Percentiles rank a stretch among this genome's conserved stretches.
Evolutionary conservation across 2,797 vertebrate genomes (phyloP).

Genomic region (Tiaroga cobitis): DNA sequence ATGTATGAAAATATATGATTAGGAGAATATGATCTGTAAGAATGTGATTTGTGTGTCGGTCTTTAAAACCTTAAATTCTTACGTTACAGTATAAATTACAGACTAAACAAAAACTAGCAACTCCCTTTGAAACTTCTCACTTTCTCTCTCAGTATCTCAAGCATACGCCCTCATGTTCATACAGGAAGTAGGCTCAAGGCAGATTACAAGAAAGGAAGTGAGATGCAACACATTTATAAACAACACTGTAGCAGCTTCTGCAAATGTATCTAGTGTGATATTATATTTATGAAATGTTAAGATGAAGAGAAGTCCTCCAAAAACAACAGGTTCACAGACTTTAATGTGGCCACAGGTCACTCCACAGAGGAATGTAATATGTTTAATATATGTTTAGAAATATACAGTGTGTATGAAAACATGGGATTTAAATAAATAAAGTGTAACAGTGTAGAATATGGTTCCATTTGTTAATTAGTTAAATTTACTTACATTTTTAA

Average conservation of each 20-base stretch:
- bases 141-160: constrained; percentile 8
- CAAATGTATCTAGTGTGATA: background rate
- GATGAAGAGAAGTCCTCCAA: background rate
- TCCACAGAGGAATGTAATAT: background rate
- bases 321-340: background rate
- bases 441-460: background rate
- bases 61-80: background rate
- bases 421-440: background rate
- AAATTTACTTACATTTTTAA: too few relatives aligned
- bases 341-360: background rate
- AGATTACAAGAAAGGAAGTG: constrained; percentile 49
- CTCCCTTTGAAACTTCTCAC: constrained; percentile 36
- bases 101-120: constrained; percentile 8
- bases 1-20: background rate
- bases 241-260: background rate
- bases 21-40: background rate
- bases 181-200: constrained; percentile 44
- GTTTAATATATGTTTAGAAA: background rate
- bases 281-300: background rate
- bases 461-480: background rate
- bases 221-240: constrained; percentile 18
- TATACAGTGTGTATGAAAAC: background rate
- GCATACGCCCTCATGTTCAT: constrained; percentile 41
- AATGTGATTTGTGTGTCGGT: background rate
- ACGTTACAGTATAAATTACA: background rate